A percentile compares a stretch with the other conserved stretches of the same genome.
Evolutionary conservation across 2,113 vertebrate species (phyloP).

Genomic region (Poeciliopsis retropinna): DNA sequence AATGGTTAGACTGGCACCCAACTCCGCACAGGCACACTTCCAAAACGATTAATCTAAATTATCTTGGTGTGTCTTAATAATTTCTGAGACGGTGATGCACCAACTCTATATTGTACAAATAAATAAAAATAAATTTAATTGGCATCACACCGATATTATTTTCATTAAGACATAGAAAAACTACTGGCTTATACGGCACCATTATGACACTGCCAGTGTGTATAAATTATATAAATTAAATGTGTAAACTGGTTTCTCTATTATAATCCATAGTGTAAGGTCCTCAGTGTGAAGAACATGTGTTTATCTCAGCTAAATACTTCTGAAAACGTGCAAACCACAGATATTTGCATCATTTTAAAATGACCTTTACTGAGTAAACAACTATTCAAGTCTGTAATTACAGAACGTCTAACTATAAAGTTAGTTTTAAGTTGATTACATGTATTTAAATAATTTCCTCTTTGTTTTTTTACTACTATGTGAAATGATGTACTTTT

Average conservation of each 20-base stretch:
- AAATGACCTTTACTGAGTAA: background rate
- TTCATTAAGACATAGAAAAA: background rate
- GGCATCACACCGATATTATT: background rate
- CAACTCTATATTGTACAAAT: background rate
- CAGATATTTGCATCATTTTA: background rate
- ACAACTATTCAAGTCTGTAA: background rate
- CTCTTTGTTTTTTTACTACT: background rate
- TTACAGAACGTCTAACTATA: background rate
- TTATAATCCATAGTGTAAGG: no score
- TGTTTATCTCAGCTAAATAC: no score
- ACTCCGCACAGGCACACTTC: background rate
- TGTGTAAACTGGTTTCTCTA: no score
- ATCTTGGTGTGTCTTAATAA: background rate
- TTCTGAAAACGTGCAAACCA: background rate
- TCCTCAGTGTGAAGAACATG: background rate
- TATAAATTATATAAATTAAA: no score
- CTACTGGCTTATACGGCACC: no score
- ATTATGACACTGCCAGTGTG: no score
- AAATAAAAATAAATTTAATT: background rate
- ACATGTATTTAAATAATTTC: background rate
- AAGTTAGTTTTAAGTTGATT: background rate
- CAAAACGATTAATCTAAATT: background rate
- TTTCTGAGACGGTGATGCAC: background rate
- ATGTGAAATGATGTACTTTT: background rate
- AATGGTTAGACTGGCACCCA: background rate